phyloP scores from a whole-genome alignment of 2,888 invertebrate genomes.

The Anthophora plumipes region DNA sequence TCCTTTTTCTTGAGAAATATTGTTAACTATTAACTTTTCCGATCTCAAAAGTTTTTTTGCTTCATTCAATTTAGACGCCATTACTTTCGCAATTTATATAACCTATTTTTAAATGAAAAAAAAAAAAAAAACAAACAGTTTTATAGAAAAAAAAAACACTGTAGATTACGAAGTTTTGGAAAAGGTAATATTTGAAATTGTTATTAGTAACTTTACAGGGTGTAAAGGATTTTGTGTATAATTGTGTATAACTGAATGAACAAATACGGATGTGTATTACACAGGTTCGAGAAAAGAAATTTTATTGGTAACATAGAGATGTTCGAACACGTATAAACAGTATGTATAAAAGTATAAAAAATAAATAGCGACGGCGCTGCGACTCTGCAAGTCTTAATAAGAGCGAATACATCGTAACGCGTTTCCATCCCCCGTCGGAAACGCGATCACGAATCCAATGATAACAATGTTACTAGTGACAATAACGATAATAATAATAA shows the following conservation, averaged over 20 bases:
- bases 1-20: neutral
- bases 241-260: neutral
- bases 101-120: neutral
- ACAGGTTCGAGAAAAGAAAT: slow-evolving; percentile 66
- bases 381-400: slow-evolving; percentile 59
- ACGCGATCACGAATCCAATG: slow-evolving; percentile 39
- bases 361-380: slow-evolving; percentile 76
- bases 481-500: slow-evolving; percentile 45
- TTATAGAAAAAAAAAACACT: neutral
- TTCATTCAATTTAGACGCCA: neutral
- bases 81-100: neutral
- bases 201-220: neutral
- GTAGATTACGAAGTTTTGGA: neutral
- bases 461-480: slow-evolving; percentile 48
- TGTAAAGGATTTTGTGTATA: neutral
- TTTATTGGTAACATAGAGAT: slow-evolving; percentile 75
- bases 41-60: neutral
- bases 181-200: slow-evolving; percentile 1
- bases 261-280: neutral
- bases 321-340: slow-evolving; percentile 68
- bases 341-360: slow-evolving; percentile 82
- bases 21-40: neutral
- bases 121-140: neutral
- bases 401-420: slow-evolving; percentile 58
- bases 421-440: slow-evolving; percentile 8